Evolutionary conservation across 2,797 vertebrate species (phyloP), one percentile per base, ranked within the genome.

Genomic region (Lepilemur ruficaudatus): DNA sequence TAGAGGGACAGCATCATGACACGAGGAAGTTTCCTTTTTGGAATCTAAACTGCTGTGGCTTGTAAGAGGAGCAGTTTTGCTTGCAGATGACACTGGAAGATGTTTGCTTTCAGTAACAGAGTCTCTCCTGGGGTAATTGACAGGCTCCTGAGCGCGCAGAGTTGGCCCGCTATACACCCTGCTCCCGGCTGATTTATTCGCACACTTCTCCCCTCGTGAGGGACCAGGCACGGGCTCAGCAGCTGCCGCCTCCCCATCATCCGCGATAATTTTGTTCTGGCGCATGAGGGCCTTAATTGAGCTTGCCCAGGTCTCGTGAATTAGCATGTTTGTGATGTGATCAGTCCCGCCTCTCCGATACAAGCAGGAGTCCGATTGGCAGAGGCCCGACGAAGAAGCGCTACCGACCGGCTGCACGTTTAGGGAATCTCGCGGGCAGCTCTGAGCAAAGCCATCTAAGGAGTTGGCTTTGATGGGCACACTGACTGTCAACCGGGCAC

Each of bases 241-340:
- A 2, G 99, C 99, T 43, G 98, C 97, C 83, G 97, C 98, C 70
- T 99, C 99, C 18, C 98, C 98, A 2, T 98, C 98, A 72, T 99
- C 99, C 7, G 95, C 92, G 84, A 99, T 99, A 93, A 99, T 99
- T 98, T 99, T 99, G 98, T 99, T 99, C 98, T 99, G 99, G 92
- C 99, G 99, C 99, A 99, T 99, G 83, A 99, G 98, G 3, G 99
- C 99, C 98, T 99, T 99, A 11, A 99, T 99, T 7, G 99, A 99
- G 94, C 98, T 99, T 0, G 99, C 99, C 99, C 99, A 99, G 0
- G 99, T 99, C 97, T 99, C 99, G 0, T 99, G 99, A 97, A 99
- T 99, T 93, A 99, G 97, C 99, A 99, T 99, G 96, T 99, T 99
- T 7, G 99, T 99, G 94, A 99, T 99, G 94, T 99, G 99, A 98